phyloP scores from a whole-genome alignment of 2,888 invertebrate genomes.

The Rotaria socialis region DNA sequence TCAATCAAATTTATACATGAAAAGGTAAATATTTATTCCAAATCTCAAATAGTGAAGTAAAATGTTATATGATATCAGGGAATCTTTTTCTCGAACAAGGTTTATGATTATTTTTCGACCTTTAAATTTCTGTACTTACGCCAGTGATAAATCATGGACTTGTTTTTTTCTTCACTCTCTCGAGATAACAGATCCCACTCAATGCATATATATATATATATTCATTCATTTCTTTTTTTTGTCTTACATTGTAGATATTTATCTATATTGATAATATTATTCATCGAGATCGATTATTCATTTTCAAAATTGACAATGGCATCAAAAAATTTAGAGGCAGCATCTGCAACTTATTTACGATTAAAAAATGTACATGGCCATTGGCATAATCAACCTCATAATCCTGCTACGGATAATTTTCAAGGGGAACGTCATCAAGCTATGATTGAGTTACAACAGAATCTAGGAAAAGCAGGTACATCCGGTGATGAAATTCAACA shows the following conservation, averaged over 20 bases:
- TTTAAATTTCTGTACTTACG: no score
- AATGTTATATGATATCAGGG: no score
- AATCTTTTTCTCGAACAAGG: no score
- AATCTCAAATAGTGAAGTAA: neutral
- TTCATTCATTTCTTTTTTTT: neutral
- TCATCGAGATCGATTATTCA: neutral
- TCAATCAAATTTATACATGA: neutral
- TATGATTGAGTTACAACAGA: neutral
- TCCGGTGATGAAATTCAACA: slow-evolving; percentile 1
- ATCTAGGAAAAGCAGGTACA: neutral
- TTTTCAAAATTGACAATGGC: neutral
- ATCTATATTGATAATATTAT: neutral
- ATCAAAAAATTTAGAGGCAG: neutral
- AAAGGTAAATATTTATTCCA: neutral
- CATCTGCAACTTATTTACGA: neutral
- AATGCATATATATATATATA: neutral
- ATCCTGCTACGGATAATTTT: neutral
- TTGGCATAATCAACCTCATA: neutral
- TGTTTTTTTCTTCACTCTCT: neutral
- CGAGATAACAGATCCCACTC: neutral
- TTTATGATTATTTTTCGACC: no score
- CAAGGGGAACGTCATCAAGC: neutral
- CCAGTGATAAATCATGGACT: neutral
- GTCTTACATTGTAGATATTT: neutral
- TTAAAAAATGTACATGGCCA: slow-evolving; percentile 10